Evolutionary conservation across 2,113 vertebrate genomes (phyloP).

Genomic region (Dasypus novemcinctus): DNA sequence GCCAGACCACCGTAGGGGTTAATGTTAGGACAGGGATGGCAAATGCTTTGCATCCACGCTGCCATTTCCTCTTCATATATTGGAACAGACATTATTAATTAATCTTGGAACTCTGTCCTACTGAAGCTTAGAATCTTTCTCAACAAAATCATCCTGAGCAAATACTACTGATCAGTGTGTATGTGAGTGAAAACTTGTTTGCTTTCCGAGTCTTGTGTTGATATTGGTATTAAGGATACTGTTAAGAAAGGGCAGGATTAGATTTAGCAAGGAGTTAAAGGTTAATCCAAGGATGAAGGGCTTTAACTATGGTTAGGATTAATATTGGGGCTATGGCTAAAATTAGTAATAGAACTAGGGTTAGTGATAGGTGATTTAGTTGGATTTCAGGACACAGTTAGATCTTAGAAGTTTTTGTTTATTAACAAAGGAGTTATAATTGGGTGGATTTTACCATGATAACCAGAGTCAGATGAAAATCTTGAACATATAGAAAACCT

Average conservation of each 20-base stretch:
- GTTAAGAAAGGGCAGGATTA: not conserved
- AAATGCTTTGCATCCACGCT: not conserved
- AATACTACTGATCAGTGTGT: not conserved
- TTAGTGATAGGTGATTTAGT: not conserved
- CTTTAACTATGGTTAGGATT: not conserved
- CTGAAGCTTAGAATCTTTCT: not conserved
- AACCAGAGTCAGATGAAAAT: not conserved
- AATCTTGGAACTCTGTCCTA: not conserved
- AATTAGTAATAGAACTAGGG: not conserved
- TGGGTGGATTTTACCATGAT: not conserved
- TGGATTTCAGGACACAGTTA: not conserved
- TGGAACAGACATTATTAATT: not conserved
- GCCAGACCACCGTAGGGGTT: not conserved
- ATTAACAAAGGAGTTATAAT: conserved; percentile 4
- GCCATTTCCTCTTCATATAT: accelerated
- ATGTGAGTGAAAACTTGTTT: not conserved
- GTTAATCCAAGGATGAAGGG: not conserved
- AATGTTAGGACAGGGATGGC: too few relatives aligned
- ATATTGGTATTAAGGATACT: not conserved
- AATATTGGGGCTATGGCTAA: not conserved
- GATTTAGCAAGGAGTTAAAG: not conserved
- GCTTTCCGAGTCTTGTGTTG: not conserved
- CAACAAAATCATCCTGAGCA: not conserved
- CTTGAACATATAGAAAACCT: not conserved
- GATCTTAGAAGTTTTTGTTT: not conserved